Base-by-base conservation (phyloP, 2,113 vertebrate species). In the Podilymbus podiceps region DNA sequence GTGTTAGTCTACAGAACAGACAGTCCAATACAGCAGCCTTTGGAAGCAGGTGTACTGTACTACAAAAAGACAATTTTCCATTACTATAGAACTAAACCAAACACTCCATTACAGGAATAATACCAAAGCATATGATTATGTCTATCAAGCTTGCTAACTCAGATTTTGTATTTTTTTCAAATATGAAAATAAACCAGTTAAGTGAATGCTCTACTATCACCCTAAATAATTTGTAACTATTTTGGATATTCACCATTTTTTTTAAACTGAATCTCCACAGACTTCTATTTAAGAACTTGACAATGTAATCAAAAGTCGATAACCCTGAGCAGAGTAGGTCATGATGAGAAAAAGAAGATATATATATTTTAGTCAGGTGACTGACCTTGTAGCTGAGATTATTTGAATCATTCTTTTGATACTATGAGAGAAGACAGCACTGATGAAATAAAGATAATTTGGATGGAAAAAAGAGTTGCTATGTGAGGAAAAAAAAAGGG, bases 401-500 rank as follows among this genome's bases (percentile, higher is more conserved):
- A 47, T 77, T 76, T 87, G 10, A 84, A 3, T 24, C 1, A 50
- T 17, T 63, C 6, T 72, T 81, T 62, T 72, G 27, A 38, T 47
- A 72, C 28, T n/a, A 42, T 46, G 17, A n/a, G 6, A 74, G 44
- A 66, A 59, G 33, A 35, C 2, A 63, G 6, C 2, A 28, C 2
- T 53, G 8, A 46, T 66, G 5, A 81, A 71, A 82, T 87, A 35
- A 52, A 77, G 12, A 31, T 38, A 42, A 63, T 71, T 46, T 46
- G 11, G 24, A 49, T n/a, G 23, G 15, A 50, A 71, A 60, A 58
- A 66, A 27, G 3, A 20, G 2, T 47, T 77, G 4, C 7, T 35
- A 6, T 3, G 40, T 35, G 49, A 63, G 16, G 25, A 50, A 59
- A 66, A 53, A 16, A 12, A 1, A 2, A 1, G 2, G 4, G 3